phyloP scores from a whole-genome alignment of 53 echinoderm and acorn worm genomes.

The Apostichopus leukothele region DNA sequence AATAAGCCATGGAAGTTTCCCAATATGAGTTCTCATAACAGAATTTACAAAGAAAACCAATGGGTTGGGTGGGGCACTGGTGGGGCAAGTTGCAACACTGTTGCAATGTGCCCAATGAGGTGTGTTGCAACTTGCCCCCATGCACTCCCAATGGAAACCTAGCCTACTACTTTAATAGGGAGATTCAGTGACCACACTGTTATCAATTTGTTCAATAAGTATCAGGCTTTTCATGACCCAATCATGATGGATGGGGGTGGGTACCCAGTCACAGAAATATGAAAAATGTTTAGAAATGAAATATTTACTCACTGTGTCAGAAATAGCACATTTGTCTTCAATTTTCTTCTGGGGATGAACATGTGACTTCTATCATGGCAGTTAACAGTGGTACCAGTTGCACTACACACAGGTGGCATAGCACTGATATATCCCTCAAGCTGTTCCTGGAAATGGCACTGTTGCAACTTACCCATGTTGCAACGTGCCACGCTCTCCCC shows the following conservation, averaged over 20 bases:
- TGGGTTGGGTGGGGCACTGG: background rate
- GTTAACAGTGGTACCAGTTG: slow-evolving; percentile 18
- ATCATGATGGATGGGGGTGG: background rate
- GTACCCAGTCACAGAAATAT: slow-evolving; percentile 5
- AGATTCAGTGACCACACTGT: slow-evolving; percentile 8
- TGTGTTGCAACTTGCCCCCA: slow-evolving; percentile 1
- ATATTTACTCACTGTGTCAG: background rate
- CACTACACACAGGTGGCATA: slow-evolving; percentile 22
- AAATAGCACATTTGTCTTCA: background rate
- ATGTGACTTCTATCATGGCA: slow-evolving; percentile 8
- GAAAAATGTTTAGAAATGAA: background rate
- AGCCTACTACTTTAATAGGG: background rate
- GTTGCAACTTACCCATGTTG: slow-evolving; percentile 4
- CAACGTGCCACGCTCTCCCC: slow-evolving; percentile 23
- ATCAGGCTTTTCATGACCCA: background rate
- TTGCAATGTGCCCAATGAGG: background rate
- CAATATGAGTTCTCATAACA: too few relatives aligned
- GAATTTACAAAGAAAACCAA: too few relatives aligned
- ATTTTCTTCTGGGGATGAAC: background rate
- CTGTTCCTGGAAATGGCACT: background rate
- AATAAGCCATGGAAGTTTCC: too few relatives aligned
- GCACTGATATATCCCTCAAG: slow-evolving; percentile 24
- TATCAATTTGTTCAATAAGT: slow-evolving; percentile 6
- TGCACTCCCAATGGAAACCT: background rate
- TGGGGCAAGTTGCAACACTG: slow-evolving; percentile 11